Base-by-base conservation (phyloP, 1,140 invertebrate species). In the Antheraea mylitta region DNA sequence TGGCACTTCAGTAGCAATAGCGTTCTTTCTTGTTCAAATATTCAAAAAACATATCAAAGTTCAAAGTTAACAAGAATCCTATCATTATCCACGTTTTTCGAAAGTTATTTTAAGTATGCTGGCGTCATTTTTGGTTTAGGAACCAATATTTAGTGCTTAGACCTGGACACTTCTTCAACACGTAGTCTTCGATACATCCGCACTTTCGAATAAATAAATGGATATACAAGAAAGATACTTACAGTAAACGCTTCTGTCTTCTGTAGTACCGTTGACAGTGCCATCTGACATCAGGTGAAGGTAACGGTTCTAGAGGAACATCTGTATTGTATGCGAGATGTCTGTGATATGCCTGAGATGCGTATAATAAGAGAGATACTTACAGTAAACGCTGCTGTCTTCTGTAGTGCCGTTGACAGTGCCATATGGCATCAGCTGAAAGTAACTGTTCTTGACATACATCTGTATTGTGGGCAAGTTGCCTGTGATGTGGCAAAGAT, bases 241-340 rank as follows among this genome's bases (percentile, higher is more conserved):
- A 97, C 96, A 96, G 94, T 96, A 96, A 89, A 95, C 94, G 86
- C 95, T 96, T 77, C 92, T 93, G 86, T 95, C 94, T 82, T 96
- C 94, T 79, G 93, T 93, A 81, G 96, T 96, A 65, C 96, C 96
- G 90, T 96, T 96, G 83, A 97, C 96, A 71, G 95, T 95, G 79
- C 96, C 96, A 90, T 97, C 95, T 60, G 95, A 95, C 85, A 96
- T 82, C 66, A 97, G 93, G 89, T 97, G 96, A 71, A 97, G 93
- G 83, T 96, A 95, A 69, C 94, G 93, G 91, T 97, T 96, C 87
- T 96, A 96, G 83, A 97, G 94, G 91, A 95, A 96, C 93, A 97
- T 94, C 88, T 96, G 95, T 77, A 97, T 96, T 30, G 4, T 30
- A 4, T 4, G 22, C 4, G 1, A 30, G 22, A 4, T 30, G 22